These are phyloP conservation scores for Agrilus cyanescens DNA, from an alignment of 2,888 invertebrate species.

Conservation along the genomic window DNA sequence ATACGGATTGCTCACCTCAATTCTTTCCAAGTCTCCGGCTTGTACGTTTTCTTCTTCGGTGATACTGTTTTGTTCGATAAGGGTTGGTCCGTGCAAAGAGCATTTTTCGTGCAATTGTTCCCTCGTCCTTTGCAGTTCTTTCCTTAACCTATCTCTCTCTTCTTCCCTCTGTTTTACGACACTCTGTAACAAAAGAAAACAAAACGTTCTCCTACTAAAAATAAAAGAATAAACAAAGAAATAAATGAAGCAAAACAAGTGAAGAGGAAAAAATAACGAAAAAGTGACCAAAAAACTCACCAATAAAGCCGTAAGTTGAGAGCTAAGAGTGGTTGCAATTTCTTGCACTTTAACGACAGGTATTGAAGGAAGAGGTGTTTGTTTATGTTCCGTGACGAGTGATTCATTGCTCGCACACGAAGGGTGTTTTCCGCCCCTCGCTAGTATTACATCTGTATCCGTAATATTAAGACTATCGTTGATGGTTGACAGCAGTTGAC, in stretches of 20 bases:
- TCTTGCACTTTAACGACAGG: slow-evolving; percentile 49
- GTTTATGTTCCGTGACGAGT: slow-evolving; percentile 33
- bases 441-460: slow-evolving; percentile 43
- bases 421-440: slow-evolving; percentile 34
- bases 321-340: slow-evolving; percentile 50
- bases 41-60: slow-evolving; percentile 18
- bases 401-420: slow-evolving; percentile 34
- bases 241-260: too few species aligned
- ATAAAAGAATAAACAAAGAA: too few species aligned
- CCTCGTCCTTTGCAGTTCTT: slow-evolving; percentile 57
- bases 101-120: slow-evolving; percentile 54
- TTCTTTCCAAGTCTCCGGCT: slow-evolving; percentile 27
- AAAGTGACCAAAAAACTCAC: slow-evolving; percentile 37
- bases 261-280: too few species aligned
- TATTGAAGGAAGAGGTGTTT: slow-evolving; percentile 42
- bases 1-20: slow-evolving; percentile 21
- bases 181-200: slow-evolving; percentile 39
- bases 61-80: slow-evolving; percentile 14
- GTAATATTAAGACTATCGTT: slow-evolving; percentile 45
- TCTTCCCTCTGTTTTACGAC: slow-evolving; percentile 64
- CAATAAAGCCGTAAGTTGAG: slow-evolving; percentile 57
- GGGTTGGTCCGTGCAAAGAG: slow-evolving; percentile 31
- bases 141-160: slow-evolving; percentile 59
- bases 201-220: too few species aligned
- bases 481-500: slow-evolving; percentile 42